phyloP scores from a whole-genome alignment of 2,888 invertebrate species.

The Orgyia antiqua region DNA sequence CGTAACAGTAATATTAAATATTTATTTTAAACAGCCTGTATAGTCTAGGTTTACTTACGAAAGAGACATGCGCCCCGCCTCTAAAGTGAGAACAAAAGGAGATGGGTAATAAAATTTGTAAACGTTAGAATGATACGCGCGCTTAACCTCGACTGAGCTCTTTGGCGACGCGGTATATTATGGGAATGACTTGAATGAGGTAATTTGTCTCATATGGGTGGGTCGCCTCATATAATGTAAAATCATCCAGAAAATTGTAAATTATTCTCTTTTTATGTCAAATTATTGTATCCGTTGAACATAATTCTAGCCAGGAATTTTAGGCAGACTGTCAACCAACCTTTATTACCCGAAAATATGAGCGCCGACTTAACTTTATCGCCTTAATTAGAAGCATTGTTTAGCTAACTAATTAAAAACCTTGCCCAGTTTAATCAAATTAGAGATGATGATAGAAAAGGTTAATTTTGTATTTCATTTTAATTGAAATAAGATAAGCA shows the following conservation, averaged over 20 bases:
- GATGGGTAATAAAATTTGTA: constrained; percentile 72
- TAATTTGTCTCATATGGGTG: constrained; percentile 49
- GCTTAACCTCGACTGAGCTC: constrained; percentile 59
- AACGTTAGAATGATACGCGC: constrained; percentile 69
- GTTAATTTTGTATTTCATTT: constrained; percentile 16
- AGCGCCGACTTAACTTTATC: constrained; percentile 20
- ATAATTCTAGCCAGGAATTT: constrained; percentile 16
- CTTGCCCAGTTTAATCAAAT: constrained; percentile 21
- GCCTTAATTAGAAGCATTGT: constrained; percentile 22
- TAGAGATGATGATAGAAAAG: constrained; percentile 16
- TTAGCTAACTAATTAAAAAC: constrained; percentile 22
- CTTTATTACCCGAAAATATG: constrained; percentile 19
- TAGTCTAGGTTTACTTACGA: constrained; percentile 13
- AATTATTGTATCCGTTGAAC: not conserved
- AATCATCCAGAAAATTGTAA: constrained; percentile 27
- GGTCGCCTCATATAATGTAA: constrained; percentile 27
- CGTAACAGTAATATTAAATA: too few species aligned
- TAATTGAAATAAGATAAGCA: too few species aligned
- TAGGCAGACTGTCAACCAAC: constrained; percentile 13
- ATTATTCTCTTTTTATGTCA: constrained; percentile 12
- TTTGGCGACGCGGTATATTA: constrained; percentile 51
- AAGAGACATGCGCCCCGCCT: constrained; percentile 27
- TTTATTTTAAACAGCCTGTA: constrained; percentile 33
- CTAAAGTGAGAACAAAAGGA: constrained; percentile 56
- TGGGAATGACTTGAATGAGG: constrained; percentile 47